Percentiles rank a stretch among this genome's conserved stretches.
These are phyloP conservation scores for Rhineura floridana DNA, from an alignment of 2,113 vertebrate genomes.

Conservation along the genomic window DNA sequence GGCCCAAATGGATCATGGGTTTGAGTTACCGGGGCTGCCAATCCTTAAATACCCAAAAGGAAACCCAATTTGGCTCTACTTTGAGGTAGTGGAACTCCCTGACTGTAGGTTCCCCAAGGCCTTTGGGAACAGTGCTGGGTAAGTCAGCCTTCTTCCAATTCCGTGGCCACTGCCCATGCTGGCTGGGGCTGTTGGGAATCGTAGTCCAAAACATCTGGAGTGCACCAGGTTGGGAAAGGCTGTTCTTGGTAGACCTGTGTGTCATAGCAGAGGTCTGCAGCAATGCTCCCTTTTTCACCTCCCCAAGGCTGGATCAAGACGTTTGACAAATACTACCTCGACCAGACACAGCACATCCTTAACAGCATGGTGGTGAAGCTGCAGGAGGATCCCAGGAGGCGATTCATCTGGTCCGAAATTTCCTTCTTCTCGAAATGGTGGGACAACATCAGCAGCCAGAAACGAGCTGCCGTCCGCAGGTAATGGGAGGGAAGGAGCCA, in stretches of 20 bases:
- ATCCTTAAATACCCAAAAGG: not conserved
- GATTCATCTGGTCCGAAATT: slow-evolving; percentile 98
- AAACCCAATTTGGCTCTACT: not conserved
- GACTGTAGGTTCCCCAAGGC: not conserved
- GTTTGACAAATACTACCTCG: slow-evolving; percentile 97
- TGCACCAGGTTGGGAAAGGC: not conserved
- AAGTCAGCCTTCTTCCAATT: no score
- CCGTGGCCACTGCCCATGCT: no score
- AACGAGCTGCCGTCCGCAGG: slow-evolving; percentile 89
- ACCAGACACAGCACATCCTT: slow-evolving; percentile 97
- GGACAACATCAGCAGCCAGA: slow-evolving; percentile 89
- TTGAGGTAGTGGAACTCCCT: not conserved
- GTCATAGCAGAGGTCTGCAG: not conserved
- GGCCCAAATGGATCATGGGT: not conserved
- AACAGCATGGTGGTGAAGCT: slow-evolving; percentile 97
- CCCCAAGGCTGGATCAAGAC: slow-evolving; percentile 94
- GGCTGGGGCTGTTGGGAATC: not conserved
- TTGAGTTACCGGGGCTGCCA: not conserved
- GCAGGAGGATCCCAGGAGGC: slow-evolving; percentile 90
- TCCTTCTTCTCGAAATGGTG: slow-evolving; percentile 98
- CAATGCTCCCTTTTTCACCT: not conserved
- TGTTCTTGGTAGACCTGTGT: not conserved
- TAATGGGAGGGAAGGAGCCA: slow-evolving; percentile 55
- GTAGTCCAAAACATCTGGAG: not conserved
- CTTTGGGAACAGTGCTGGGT: not conserved